Conservation (phyloP, 2,888 invertebrate genomes). For the Hemaris fuciformis region DNA sequence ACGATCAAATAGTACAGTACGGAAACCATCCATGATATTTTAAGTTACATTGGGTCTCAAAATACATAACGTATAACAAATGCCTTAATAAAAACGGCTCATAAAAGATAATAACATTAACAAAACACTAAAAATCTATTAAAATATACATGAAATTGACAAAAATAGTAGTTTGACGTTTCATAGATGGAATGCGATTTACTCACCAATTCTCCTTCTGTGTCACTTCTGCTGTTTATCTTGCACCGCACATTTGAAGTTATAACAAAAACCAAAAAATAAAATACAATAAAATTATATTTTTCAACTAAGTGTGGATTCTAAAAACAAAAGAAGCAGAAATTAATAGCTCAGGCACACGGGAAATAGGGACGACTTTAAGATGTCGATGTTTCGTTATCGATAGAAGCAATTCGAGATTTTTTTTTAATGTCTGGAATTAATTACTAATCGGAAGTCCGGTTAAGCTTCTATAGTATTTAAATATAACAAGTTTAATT, state of each 20-base stretch:
- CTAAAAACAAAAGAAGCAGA: constrained; percentile 42
- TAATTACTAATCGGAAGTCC: neutral
- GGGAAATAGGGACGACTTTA: neutral
- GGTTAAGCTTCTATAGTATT: neutral
- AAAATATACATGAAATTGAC: constrained; percentile 10
- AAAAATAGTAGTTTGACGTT: constrained; percentile 16
- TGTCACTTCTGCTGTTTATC: constrained; percentile 11
- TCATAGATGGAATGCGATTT: constrained; percentile 8
- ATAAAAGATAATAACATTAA: neutral
- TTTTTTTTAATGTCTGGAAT: neutral
- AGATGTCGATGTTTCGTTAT: neutral
- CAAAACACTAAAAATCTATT: constrained; percentile 8
- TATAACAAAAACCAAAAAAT: constrained; percentile 1
- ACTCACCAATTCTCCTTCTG: constrained; percentile 9
- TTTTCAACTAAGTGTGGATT: constrained; percentile 12
- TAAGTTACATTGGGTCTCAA: neutral
- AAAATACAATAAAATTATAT: constrained; percentile 10
- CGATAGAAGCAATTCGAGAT: neutral
- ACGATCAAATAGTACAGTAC: neutral
- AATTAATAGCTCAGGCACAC: constrained; percentile 31
- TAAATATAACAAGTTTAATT: neutral
- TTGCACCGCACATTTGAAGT: constrained; percentile 13
- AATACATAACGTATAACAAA: neutral
- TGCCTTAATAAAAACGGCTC: neutral
- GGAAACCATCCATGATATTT: neutral